A percentile compares a stretch with the other conserved stretches of the same genome.
These are phyloP conservation scores for Babyrousa celebensis DNA, from an alignment of 2,797 vertebrate genomes.

Conservation along the genomic window DNA sequence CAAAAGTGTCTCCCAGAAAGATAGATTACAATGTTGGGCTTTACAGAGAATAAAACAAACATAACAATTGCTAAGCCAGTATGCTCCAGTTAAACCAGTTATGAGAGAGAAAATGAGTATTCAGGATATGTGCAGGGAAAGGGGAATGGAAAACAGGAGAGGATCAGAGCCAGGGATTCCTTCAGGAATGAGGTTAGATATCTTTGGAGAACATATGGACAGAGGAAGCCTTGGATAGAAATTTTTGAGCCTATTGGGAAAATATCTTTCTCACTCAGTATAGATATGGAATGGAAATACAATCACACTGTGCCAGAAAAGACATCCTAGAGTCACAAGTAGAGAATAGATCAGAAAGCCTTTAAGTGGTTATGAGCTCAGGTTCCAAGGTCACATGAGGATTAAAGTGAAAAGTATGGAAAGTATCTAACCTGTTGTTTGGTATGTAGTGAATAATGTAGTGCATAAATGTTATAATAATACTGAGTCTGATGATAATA, in stretches of 20 bases:
- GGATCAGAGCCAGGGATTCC: background rate
- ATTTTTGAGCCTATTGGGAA: conserved; percentile 16
- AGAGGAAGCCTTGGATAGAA: conserved; percentile 18
- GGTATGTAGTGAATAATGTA: background rate
- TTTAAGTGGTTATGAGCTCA: background rate
- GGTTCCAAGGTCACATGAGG: conserved; percentile 32
- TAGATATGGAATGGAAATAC: background rate
- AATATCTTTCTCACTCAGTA: conserved; percentile 15
- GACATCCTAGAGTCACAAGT: background rate
- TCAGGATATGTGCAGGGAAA: background rate
- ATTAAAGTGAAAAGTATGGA: conserved; percentile 3
- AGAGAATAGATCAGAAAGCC: conserved; percentile 7
- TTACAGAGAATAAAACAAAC: conserved; percentile 64
- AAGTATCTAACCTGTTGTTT: background rate
- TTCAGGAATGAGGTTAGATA: background rate
- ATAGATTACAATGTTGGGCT: conserved; percentile 5
- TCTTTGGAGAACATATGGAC: background rate
- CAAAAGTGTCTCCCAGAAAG: conserved; percentile 23
- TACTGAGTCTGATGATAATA: conserved; percentile 10
- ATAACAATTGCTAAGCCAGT: background rate
- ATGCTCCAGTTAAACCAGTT: background rate
- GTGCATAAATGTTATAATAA: conserved; percentile 47
- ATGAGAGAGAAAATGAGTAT: background rate
- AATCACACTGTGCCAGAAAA: conserved; percentile 29
- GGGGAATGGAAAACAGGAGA: background rate